A percentile compares a stretch with the other conserved stretches of the same genome.
Conservation (phyloP, 2,113 vertebrate species). For the Python bivittatus region DNA sequence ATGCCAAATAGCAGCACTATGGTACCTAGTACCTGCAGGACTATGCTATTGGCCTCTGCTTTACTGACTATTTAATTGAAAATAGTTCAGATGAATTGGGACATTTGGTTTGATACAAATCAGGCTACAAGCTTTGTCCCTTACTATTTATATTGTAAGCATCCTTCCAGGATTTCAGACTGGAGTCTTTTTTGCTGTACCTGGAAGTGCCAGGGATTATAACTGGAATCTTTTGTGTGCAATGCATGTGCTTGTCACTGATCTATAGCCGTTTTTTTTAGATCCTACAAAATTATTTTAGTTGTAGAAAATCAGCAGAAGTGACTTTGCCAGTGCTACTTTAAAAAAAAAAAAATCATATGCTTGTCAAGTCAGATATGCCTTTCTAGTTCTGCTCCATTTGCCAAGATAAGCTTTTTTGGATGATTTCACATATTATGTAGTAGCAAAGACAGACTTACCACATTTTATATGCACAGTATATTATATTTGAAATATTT, state of each 20-base stretch:
- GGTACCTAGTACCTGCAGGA: no score
- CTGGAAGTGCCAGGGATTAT: no score
- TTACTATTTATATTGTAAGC: no score
- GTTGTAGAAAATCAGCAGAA: background rate
- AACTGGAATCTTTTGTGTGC: background rate
- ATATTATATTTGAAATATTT: constrained; percentile 14
- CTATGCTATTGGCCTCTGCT: no score
- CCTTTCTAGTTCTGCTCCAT: background rate
- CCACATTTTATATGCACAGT: constrained; percentile 23
- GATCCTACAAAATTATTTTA: background rate
- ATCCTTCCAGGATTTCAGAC: no score
- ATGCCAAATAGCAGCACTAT: no score
- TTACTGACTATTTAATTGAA: no score
- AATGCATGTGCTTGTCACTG: background rate
- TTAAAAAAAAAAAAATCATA: background rate
- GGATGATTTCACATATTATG: background rate
- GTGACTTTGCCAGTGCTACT: background rate
- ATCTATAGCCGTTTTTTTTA: background rate
- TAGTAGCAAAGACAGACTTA: background rate
- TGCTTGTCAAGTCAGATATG: background rate
- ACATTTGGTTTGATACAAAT: no score
- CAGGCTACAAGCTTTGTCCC: no score
- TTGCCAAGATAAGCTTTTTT: background rate
- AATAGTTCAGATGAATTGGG: no score
- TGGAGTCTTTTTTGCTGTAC: no score